Conservation (phyloP, 2,797 vertebrate genomes). For the Neomorphus geoffroyi region DNA sequence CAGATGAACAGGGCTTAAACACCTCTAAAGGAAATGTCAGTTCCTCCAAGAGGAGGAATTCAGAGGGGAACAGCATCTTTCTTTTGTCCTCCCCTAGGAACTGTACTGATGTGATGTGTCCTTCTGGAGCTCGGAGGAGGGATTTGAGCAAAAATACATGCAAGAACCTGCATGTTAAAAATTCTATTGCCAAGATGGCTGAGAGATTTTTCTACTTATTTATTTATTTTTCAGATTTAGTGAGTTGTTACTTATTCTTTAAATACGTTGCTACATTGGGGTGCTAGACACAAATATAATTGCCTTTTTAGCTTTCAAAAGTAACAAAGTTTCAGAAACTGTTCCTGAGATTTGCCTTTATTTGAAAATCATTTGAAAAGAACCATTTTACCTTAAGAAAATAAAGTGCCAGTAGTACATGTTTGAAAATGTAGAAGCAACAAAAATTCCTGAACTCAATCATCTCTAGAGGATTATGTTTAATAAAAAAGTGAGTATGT, state of each 20-base stretch:
- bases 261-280: neutral
- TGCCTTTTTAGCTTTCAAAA: constrained; percentile 12
- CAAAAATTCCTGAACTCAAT: neutral
- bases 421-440: neutral
- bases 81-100: neutral
- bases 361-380: constrained; percentile 28
- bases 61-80: neutral
- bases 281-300: neutral
- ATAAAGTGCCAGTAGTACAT: neutral
- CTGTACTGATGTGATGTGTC: neutral
- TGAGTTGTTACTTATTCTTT: neutral
- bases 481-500: neutral
- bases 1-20: neutral
- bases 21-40: neutral
- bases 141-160: neutral
- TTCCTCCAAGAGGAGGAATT: neutral
- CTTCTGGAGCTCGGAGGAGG: neutral
- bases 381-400: neutral
- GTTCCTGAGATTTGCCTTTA: neutral
- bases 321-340: neutral
- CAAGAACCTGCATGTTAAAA: neutral
- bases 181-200: neutral
- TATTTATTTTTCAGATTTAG: neutral
- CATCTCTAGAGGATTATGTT: neutral
- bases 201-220: no score